Evolutionary conservation across 2,113 vertebrate species (phyloP), one percentile per base, ranked within the genome.

Genomic region (Channa argus): DNA sequence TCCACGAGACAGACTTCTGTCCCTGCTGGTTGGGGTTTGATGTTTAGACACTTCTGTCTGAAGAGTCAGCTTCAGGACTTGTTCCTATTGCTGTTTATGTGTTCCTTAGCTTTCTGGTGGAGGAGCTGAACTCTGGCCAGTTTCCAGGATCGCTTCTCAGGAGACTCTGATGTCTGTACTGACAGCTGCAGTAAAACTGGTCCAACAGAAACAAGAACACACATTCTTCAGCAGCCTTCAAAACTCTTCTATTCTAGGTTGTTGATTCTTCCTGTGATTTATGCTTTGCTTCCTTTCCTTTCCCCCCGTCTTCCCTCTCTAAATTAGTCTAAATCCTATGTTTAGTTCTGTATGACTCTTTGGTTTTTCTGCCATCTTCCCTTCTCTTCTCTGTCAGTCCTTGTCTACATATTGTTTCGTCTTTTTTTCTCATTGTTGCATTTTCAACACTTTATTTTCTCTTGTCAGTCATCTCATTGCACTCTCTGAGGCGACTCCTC

Each of bases 161-260:
- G 61, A 63, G 45, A 46, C 39, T 36, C 24, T 7, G 43, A 34
- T 62, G 15, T 13, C 65, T 36, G 33, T 33, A 45, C 52, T 34
- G 56, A 11, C 71, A 74, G 61, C 71, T 74, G 71, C 61, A 56
- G 52, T 5, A 14, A 15, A 47, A 14, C 11, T 6, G 5, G 12
- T 74, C 61, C 71, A 74, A 74, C 51, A 49, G 59, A 73, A 73
- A 73, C 50, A 46, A 53, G 50, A 12, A 5, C 9, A 55, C 8
- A 12, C 3, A 12, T 24, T 51, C 14, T 15, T 11, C 51, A 24
- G 24, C 24, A 24, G 12, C 2, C 2, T 61, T 47, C 2, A 34
- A 4, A 33, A 15, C 49, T 8, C 5, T 50, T 10, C 11, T 15
- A 3, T 43, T 59, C 3, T 14, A 1, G 15, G 10, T n/a, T 10